These are phyloP conservation scores for Falco concolor DNA, from an alignment of 2,797 vertebrate species.

Conservation along the genomic window DNA sequence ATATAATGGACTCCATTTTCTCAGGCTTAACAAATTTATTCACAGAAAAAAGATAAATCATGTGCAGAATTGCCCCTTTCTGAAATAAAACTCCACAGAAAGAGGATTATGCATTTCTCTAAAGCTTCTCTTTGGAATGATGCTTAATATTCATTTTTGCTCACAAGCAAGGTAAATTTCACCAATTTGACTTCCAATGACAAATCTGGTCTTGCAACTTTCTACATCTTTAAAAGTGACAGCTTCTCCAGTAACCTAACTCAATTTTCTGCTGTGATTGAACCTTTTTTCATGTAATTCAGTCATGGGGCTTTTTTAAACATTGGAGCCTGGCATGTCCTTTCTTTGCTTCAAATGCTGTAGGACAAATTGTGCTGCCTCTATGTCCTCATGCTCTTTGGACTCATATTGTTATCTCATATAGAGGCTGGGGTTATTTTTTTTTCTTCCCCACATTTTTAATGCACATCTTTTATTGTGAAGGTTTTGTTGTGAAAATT, in stretches of 20 bases:
- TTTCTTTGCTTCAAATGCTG: neutral
- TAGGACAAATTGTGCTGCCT: neutral
- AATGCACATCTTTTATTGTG: neutral
- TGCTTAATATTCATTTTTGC: neutral
- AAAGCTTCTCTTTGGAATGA: neutral
- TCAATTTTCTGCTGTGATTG: neutral
- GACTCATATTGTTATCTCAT: neutral
- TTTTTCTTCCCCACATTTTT: neutral
- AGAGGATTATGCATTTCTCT: neutral
- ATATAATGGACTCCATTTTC: neutral
- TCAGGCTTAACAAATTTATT: neutral
- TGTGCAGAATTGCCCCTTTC: neutral
- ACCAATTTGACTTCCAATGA: neutral
- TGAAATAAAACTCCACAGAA: neutral
- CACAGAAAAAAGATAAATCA: neutral
- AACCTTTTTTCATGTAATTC: neutral
- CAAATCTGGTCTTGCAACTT: neutral
- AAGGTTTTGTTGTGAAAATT: neutral
- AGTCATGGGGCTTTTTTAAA: neutral
- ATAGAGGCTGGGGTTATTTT: neutral
- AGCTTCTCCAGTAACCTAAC: neutral
- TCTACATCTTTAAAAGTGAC: neutral
- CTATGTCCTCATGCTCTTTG: neutral
- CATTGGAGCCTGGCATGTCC: neutral
- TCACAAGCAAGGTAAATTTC: neutral